Evolutionary conservation across 2,113 vertebrate genomes (phyloP).

Genomic region (Etheostoma spectabile): DNA sequence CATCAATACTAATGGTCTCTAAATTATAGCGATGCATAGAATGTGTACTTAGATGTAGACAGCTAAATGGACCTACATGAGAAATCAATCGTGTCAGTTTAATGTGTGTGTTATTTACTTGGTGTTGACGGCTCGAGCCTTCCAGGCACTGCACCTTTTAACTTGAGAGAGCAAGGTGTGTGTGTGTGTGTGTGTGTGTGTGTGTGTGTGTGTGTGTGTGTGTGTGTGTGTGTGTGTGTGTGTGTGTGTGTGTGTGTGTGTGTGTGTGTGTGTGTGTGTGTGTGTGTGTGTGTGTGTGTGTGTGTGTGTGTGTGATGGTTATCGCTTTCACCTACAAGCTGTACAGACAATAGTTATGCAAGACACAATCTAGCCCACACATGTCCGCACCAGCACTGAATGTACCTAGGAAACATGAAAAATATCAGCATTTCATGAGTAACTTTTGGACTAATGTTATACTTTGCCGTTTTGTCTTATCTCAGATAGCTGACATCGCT

Average conservation of each 20-base stretch:
- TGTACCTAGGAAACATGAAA: conserved; percentile 15
- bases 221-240: background rate
- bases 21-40: conserved; percentile 51
- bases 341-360: conserved; percentile 71
- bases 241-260: too few species aligned
- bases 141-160: conserved; percentile 77
- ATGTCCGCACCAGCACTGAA: conserved; percentile 53
- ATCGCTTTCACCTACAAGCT: conserved; percentile 68
- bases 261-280: conserved; percentile 2
- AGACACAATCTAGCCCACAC: conserved; percentile 65
- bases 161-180: conserved; percentile 48
- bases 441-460: conserved; percentile 52
- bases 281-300: conserved; percentile 3
- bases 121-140: conserved; percentile 73
- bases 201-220: conserved; percentile 12
- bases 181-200: conserved; percentile 11
- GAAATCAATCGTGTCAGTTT: conserved; percentile 75
- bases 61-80: conserved; percentile 62
- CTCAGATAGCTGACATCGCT: conserved; percentile 72
- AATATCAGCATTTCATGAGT: conserved; percentile 12
- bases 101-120: conserved; percentile 79
- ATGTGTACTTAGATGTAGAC: conserved; percentile 51
- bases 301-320: conserved; percentile 35
- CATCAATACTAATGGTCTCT: conserved; percentile 55
- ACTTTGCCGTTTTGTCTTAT: conserved; percentile 54